Base-by-base conservation (phyloP, 1,140 invertebrate genomes). In the Tetranychus cinnabarinus region DNA sequence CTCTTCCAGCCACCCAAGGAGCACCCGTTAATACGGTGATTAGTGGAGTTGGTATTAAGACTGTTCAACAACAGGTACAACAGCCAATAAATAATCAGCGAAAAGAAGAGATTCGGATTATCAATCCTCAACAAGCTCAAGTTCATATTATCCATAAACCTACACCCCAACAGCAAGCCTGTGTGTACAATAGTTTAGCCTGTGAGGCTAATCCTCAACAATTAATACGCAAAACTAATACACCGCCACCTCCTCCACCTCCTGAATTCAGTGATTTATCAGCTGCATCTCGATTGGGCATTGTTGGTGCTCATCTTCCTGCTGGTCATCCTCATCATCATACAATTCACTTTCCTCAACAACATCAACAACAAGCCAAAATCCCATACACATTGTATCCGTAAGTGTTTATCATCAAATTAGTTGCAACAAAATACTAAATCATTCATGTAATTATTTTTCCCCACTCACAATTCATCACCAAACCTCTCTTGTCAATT, bases 241-340 rank as follows among this genome's bases (percentile, higher is more conserved):
- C 50, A 34, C 48, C 62, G 10, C 57, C 62, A 15, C 55, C 56
- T 23, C 50, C 65, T 12, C 64, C 66, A 37, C 65, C 63, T 23
- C 63, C 65, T 15, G 65, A 66, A 60, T 66, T 66, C 52, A 63
- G 63, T 55, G 65, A 66, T 61, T 10, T 56, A 31, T 39, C n/a
- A 15, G 52, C 52, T 12, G 58, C 58, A n/a, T 23, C 58, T n/a
- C 47, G 58, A 59, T 35, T 45, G 6, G 58, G 23, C 15, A 23
- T 57, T 56, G 10, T 58, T 61, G 6, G 58, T 61, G n/a, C 54
- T 45, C n/a, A 58, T 33, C 62, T 63, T 12, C 59, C 55, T 13
- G 39, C 58, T 31, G 63, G 58, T 36, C 61, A 65, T 13, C 64
- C 50, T 52, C 50, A 42, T 42, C 39, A 42, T 42, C 50, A 52